These are phyloP conservation scores for Zhengitettix transpicula DNA, from an alignment of 2,888 invertebrate genomes.

Conservation along the genomic window DNA sequence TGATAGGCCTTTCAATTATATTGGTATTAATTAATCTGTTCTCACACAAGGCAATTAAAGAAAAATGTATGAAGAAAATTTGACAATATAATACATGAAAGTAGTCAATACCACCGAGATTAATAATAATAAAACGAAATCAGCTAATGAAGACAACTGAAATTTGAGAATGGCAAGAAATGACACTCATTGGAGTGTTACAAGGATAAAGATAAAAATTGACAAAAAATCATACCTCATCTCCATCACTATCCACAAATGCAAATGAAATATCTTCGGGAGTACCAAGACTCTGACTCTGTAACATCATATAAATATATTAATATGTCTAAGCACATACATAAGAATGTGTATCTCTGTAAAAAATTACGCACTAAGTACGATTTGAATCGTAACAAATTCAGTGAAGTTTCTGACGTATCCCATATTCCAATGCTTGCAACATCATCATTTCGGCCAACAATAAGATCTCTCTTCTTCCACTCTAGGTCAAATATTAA, in stretches of 20 bases:
- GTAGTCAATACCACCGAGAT: too few species aligned
- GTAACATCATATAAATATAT: constrained; percentile 6
- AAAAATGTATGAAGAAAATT: too few species aligned
- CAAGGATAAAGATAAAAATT: too few species aligned
- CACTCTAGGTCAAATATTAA: constrained; percentile 28
- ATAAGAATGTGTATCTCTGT: neutral
- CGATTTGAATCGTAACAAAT: constrained; percentile 28
- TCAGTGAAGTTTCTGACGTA: constrained; percentile 25
- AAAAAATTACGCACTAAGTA: constrained; percentile 23
- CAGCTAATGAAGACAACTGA: too few species aligned
- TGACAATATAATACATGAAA: too few species aligned
- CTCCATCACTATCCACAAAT: constrained; percentile 26
- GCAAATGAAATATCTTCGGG: constrained; percentile 25
- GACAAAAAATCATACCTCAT: constrained; percentile 16
- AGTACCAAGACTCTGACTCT: constrained; percentile 28
- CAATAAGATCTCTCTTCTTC: constrained; percentile 23
- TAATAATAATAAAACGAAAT: too few species aligned
- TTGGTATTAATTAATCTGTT: too few species aligned
- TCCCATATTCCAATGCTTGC: constrained; percentile 26
- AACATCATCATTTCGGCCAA: constrained; percentile 23
- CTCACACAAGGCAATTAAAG: too few species aligned
- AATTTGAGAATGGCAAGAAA: too few species aligned
- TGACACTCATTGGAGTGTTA: too few species aligned
- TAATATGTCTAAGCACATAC: neutral
- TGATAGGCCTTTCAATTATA: too few species aligned